Conservation (phyloP, 2,113 vertebrate genomes). For the Gobius niger region DNA sequence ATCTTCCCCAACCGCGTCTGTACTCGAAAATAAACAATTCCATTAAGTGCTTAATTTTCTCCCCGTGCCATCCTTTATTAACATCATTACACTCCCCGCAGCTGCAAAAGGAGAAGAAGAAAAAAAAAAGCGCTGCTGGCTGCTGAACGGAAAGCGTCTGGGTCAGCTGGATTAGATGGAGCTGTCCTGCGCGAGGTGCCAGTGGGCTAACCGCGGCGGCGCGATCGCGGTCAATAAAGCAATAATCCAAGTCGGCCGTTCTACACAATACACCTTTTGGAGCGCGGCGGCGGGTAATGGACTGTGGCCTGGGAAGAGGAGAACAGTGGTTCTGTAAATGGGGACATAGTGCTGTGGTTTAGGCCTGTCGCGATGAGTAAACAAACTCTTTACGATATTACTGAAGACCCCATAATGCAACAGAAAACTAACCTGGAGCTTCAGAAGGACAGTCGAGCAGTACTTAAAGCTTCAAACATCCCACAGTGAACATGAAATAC, state of each 20-base stretch:
- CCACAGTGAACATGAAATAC: too few relatives aligned
- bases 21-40: slow-evolving; percentile 54
- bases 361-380: too few relatives aligned
- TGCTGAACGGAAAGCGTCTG: slow-evolving; percentile 52
- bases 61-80: slow-evolving; percentile 45
- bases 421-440: too few relatives aligned
- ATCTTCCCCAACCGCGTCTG: background rate
- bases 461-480: too few relatives aligned
- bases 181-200: slow-evolving; percentile 37
- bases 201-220: slow-evolving; percentile 24
- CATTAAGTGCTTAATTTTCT: slow-evolving; percentile 57
- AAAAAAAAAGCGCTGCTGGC: slow-evolving; percentile 39
- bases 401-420: too few relatives aligned
- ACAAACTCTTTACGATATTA: too few relatives aligned
- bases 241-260: slow-evolving; percentile 47
- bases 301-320: slow-evolving; percentile 17
- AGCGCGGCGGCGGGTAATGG: slow-evolving; percentile 30
- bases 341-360: background rate
- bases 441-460: too few relatives aligned
- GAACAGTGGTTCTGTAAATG: slow-evolving; percentile 9
- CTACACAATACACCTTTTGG: slow-evolving; percentile 41
- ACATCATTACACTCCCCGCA: slow-evolving; percentile 43
- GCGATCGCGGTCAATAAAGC: slow-evolving; percentile 58
- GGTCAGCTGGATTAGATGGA: slow-evolving; percentile 51
- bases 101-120: slow-evolving; percentile 7